Base-by-base conservation (phyloP, 2,888 invertebrate genomes). In the Pollenia angustigena region DNA sequence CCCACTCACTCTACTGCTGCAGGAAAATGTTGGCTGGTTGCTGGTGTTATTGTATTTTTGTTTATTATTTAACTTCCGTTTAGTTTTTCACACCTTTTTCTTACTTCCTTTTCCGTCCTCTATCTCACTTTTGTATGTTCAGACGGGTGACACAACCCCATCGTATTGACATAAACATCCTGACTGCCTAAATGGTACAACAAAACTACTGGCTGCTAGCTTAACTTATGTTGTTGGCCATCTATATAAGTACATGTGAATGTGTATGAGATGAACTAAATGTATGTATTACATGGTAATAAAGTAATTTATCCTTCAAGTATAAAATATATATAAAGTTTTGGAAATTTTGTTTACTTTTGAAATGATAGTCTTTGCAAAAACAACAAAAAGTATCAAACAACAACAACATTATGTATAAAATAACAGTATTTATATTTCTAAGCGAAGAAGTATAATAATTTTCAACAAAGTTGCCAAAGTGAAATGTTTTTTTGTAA, bases 21-120 rank as follows among this genome's bases (percentile, higher is more conserved):
- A n/a, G n/a, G n/a, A n/a, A n/a, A 32, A 48, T 56, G 16, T 60
- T 54, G 68, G 14, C 14, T 42, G 46, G 40, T 40, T 68, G 80
- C 68, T 74, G 66, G 84, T 71, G 44, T 85, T 42, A 62, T 32
- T 32, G 32, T 32, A 32, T 66, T 80, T 48, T 85, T 87, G 85
- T 85, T 87, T 78, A 84, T 85, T 87, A 80, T 66, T 87, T 86
- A 87, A 80, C 79, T 87, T 85, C 81, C 78, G 81, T 82, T 85
- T 81, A 84, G 69, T 74, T 87, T 75, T 87, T 87, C 78, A 87
- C 81, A 85, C 87, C 81, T 85, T 85, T 86, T 83, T 58, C 69
- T 72, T 80, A 50, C 60, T 85, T 80, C 74, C 74, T 79, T 58
- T 66, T 66, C 50, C 44, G 68, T 58, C 8, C 9, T 46, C 10